Evolutionary conservation across 2,797 vertebrate species (phyloP).

Genomic region (Manis pentadactyla): DNA sequence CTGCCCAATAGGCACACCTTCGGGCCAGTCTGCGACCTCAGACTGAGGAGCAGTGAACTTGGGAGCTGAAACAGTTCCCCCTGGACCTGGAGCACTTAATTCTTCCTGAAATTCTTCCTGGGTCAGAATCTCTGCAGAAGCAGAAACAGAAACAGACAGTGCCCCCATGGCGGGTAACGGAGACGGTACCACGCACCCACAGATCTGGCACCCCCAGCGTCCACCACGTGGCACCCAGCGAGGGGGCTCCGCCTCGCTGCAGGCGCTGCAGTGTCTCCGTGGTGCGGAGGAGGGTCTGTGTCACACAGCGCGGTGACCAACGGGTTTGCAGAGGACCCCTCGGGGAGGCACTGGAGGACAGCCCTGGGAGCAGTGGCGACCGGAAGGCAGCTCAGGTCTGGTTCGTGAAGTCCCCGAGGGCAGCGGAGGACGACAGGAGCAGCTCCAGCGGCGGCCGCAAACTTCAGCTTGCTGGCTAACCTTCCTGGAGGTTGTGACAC

Average conservation of each 20-base stretch:
- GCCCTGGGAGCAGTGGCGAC: not conserved
- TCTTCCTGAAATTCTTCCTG: not conserved
- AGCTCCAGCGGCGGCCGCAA: not conserved
- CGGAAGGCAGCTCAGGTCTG: no score
- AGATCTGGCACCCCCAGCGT: not conserved
- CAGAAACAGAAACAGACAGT: no score
- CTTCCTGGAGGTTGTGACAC: not conserved
- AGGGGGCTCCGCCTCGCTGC: no score
- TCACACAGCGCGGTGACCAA: not conserved
- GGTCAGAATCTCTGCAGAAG: not conserved
- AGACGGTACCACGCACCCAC: not conserved
- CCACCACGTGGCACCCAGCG: no score
- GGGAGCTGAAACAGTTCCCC: not conserved
- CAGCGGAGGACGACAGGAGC: not conserved
- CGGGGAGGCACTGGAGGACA: not conserved
- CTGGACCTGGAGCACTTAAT: not conserved
- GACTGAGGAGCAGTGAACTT: not conserved
- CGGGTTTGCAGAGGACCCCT: not conserved
- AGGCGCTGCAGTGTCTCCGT: no score
- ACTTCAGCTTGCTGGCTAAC: not conserved
- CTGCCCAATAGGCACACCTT: not conserved
- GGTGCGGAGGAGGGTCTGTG: no score
- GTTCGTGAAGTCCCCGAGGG: not conserved
- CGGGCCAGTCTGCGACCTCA: not conserved
- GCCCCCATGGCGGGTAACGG: accelerated